Percentiles rank a stretch among this genome's conserved stretches.
Conservation (phyloP, 2,113 vertebrate species). For the Rhabdomys dilectus region DNA sequence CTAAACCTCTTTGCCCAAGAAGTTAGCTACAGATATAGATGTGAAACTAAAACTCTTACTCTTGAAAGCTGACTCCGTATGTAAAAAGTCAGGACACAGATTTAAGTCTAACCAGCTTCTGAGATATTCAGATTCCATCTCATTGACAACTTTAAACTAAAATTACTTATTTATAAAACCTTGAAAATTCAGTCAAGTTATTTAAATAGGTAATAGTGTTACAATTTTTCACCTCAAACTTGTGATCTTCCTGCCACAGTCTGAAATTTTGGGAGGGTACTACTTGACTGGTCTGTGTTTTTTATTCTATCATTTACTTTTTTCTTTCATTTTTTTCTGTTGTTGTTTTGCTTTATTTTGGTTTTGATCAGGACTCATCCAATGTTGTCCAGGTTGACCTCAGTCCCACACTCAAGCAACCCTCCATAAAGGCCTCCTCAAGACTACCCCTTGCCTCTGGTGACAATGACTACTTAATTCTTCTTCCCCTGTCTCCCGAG, state of each 20-base stretch:
- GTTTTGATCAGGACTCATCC: neutral
- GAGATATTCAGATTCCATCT: neutral
- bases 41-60: neutral
- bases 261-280: neutral
- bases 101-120: neutral
- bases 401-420: neutral
- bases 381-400: neutral
- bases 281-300: neutral
- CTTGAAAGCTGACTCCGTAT: neutral
- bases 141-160: neutral
- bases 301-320: neutral
- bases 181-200: neutral
- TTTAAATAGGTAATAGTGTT: neutral
- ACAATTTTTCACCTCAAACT: neutral
- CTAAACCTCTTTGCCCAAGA: neutral
- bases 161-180: neutral
- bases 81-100: too few species aligned
- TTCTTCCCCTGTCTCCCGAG: neutral
- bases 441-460: neutral
- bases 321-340: neutral
- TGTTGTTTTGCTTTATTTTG: neutral
- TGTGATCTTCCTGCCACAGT: neutral
- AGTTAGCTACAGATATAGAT: neutral
- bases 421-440: neutral
- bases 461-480: neutral